Evolutionary conservation across 2,113 vertebrate species (phyloP).

Genomic region (Chaetura pelagica): DNA sequence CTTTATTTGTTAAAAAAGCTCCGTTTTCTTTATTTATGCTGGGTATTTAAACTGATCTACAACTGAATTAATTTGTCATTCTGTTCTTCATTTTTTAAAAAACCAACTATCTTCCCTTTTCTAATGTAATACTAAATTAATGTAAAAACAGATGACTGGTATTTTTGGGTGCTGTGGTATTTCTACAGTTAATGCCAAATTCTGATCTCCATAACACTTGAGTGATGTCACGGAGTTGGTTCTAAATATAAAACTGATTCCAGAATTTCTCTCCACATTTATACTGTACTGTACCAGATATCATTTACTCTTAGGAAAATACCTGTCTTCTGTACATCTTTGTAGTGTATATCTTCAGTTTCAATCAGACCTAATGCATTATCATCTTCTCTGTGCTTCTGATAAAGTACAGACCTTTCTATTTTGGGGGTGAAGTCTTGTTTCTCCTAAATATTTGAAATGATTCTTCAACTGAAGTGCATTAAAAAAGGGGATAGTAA

Average conservation of each 20-base stretch:
- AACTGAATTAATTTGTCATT: slow-evolving; percentile 76
- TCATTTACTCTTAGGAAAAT: neutral
- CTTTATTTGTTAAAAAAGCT: slow-evolving; percentile 15
- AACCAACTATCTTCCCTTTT: slow-evolving; percentile 79
- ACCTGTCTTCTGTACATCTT: neutral
- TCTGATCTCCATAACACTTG: neutral
- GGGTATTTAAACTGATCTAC: slow-evolving; percentile 71
- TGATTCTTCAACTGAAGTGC: slow-evolving; percentile 41
- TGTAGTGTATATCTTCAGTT: neutral
- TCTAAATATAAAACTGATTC: neutral
- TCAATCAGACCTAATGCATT: neutral
- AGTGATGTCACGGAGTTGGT: neutral
- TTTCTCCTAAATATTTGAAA: neutral
- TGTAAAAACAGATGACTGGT: neutral
- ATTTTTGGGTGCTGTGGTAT: neutral
- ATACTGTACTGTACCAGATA: neutral
- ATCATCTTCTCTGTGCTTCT: neutral
- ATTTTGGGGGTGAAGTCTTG: neutral
- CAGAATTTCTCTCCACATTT: neutral
- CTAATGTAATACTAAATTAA: slow-evolving; percentile 75
- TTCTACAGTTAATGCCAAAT: slow-evolving; percentile 17
- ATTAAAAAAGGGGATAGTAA: slow-evolving; percentile 85
- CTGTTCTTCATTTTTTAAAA: slow-evolving; percentile 64
- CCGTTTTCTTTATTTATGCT: slow-evolving; percentile 71
- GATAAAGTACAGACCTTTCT: neutral